phyloP scores from a whole-genome alignment of 2,888 invertebrate species.

The Phengaris alcon region DNA sequence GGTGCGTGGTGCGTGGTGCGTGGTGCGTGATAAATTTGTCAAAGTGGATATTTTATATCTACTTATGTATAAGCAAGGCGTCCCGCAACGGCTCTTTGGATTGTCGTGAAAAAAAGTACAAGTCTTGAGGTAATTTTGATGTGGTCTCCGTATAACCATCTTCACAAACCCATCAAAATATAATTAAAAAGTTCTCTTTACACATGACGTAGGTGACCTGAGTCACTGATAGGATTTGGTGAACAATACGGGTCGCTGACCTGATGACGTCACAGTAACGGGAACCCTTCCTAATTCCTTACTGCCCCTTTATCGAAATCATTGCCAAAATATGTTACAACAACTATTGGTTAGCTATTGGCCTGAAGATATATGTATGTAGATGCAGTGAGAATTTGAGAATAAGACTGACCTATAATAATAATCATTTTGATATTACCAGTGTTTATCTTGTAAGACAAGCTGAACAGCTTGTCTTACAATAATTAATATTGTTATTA shows the following conservation, averaged over 20 bases:
- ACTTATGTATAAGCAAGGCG: too few species aligned
- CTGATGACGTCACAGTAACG: constrained; percentile 20
- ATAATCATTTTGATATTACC: background rate
- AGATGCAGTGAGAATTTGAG: background rate
- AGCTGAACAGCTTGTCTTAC: too few species aligned
- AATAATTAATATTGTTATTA: too few species aligned
- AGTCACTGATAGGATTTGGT: constrained; percentile 15
- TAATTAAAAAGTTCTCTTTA: background rate
- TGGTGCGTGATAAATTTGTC: too few species aligned
- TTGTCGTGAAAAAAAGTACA: too few species aligned
- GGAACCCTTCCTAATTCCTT: background rate
- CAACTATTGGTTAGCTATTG: background rate
- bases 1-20: too few species aligned
- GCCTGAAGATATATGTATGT: too few species aligned
- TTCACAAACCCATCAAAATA: background rate
- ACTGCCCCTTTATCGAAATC: background rate
- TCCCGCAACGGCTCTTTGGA: too few species aligned
- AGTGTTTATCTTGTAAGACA: too few species aligned
- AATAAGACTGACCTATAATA: background rate
- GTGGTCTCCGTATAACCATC: too few species aligned
- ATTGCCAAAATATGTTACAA: background rate
- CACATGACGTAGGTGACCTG: background rate
- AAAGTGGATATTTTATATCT: too few species aligned
- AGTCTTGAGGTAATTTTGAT: too few species aligned
- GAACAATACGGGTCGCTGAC: constrained; percentile 10